phyloP scores from a whole-genome alignment of 2,797 vertebrate genomes.

The Ataeniobius toweri region DNA sequence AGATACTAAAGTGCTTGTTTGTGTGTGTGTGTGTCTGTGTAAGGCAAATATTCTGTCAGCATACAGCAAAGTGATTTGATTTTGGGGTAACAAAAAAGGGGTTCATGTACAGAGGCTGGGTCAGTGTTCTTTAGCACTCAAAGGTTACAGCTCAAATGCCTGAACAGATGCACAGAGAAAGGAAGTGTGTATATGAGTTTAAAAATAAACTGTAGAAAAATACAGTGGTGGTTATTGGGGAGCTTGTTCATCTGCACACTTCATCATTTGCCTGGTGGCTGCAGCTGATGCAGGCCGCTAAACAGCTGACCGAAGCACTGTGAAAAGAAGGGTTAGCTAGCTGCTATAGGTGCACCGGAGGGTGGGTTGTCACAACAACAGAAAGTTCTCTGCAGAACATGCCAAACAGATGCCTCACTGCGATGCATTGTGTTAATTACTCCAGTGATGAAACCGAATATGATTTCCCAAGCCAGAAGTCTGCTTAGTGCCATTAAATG shows the following conservation, averaged over 20 bases:
- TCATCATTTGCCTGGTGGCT: slow-evolving; percentile 59
- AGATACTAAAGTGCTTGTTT: slow-evolving; percentile 35
- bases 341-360: slow-evolving; percentile 17
- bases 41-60: slow-evolving; percentile 69
- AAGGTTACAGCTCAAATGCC: slow-evolving; percentile 67
- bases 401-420: slow-evolving; percentile 32
- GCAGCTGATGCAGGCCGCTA: slow-evolving; percentile 46
- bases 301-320: slow-evolving; percentile 26
- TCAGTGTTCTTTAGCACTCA: slow-evolving; percentile 66
- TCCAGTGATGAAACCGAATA: slow-evolving; percentile 15
- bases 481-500: background rate
- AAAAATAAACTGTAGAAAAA: background rate
- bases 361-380: slow-evolving; percentile 33
- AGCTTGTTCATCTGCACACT: slow-evolving; percentile 45
- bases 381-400: slow-evolving; percentile 21
- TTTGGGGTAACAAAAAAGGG: slow-evolving; percentile 66
- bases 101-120: slow-evolving; percentile 70
- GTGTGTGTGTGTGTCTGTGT: slow-evolving; percentile 13
- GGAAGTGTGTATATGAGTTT: slow-evolving; percentile 7
- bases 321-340: background rate
- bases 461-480: slow-evolving; percentile 5
- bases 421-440: slow-evolving; percentile 26
- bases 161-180: slow-evolving; percentile 58
- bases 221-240: slow-evolving; percentile 2
- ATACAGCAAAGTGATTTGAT: slow-evolving; percentile 67